Base-by-base conservation (phyloP, 2,888 invertebrate genomes). In the Cataglyphis livida region DNA sequence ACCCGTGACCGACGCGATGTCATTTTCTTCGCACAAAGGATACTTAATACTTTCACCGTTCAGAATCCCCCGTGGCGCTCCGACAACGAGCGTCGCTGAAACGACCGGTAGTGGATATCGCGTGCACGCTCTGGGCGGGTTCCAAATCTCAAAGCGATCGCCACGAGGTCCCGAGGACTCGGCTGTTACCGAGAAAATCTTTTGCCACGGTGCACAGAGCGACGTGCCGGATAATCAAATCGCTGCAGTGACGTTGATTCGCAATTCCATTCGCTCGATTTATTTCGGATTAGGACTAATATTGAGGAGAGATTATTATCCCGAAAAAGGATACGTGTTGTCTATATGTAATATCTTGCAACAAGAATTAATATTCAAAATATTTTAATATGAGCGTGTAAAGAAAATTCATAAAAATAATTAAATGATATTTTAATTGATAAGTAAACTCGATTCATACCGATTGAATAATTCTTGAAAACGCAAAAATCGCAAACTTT, bases 51-150 rank as follows among this genome's bases (percentile, higher is more conserved):
- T 78, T 78, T 78, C 44, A 54, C 78, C 78, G 41, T 57, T 44
- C 44, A 44, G 74, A 59, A 73, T 59, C 66, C 51, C 54, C 82
- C 83, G 87, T 78, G 78, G 84, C 86, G 70, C 57, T 71, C 78
- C 82, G 76, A 83, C 73, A 65, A 81, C 71, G 32, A 89, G 90
- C 87, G 91, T 91, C 90, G 92, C 91, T 92, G 92, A 90, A 92
- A 93, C 93, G 92, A 88, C 89, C 91, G 91, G 91, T 92, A 92
- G 90, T 54, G 79, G 54, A 70, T 88, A 93, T 93, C 92, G 94
- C 93, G 94, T 93, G 93, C 93, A 88, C 90, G 90, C 92, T 93
- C 92, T 93, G 93, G 93, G 93, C 93, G 93, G 92, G 91, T 92
- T 91, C 90, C 88, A 90, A 91, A 91, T 91, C 93, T 91, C 92